phyloP scores from a whole-genome alignment of 1,140 invertebrate genomes.

The Lordiphosa mommai region DNA sequence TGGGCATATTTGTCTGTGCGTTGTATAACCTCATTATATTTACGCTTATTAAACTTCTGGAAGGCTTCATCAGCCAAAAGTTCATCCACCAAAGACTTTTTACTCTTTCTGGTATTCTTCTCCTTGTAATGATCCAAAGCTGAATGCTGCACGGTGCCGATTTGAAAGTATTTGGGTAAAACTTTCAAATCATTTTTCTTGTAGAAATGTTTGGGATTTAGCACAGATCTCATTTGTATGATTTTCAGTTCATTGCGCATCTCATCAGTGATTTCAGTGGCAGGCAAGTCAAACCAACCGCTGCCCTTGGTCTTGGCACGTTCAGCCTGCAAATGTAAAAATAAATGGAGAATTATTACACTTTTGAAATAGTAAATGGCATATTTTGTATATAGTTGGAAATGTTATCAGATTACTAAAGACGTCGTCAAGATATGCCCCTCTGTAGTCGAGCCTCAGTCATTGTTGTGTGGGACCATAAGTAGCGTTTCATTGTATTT shows the following conservation, averaged over 20 bases:
- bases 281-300: constrained; percentile 92
- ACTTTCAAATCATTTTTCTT: constrained; percentile 94
- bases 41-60: constrained; percentile 91
- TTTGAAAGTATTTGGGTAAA: constrained; percentile 95
- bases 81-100: constrained; percentile 96
- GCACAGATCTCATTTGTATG: constrained; percentile 93
- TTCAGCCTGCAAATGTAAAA: constrained; percentile 80
- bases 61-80: constrained; percentile 93
- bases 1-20: constrained; percentile 83
- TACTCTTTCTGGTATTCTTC: constrained; percentile 90
- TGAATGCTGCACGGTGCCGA: constrained; percentile 88
- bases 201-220: constrained; percentile 96
- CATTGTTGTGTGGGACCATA: constrained; percentile 33
- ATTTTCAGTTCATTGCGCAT: constrained; percentile 91
- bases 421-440: constrained; percentile 67
- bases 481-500: constrained; percentile 29
- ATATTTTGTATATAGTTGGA: no score
- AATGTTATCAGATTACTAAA: constrained; percentile 76
- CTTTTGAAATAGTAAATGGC: no score
- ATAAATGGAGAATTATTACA: neutral
- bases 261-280: constrained; percentile 93
- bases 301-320: constrained; percentile 89
- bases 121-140: constrained; percentile 87
- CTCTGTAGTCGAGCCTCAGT: constrained; percentile 16
- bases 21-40: constrained; percentile 89